These are phyloP conservation scores for Ennomos fuscantarius DNA, from an alignment of 2,888 invertebrate genomes.

Conservation along the genomic window DNA sequence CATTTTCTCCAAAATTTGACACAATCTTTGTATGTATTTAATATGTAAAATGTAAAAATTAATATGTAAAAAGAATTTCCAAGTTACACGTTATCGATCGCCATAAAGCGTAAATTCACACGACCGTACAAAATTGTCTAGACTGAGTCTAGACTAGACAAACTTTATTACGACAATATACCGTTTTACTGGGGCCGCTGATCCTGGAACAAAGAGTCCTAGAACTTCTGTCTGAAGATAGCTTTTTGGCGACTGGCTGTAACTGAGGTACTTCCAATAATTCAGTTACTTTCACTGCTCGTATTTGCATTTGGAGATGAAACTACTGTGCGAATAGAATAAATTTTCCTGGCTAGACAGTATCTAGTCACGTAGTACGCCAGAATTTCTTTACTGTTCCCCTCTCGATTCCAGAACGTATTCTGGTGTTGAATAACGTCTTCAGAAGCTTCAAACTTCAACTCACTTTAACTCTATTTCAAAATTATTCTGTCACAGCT, in stretches of 20 bases:
- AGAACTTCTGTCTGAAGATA: constrained; percentile 10
- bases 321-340: constrained; percentile 28
- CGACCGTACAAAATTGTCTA: constrained; percentile 60
- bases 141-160: constrained; percentile 79
- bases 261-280: constrained; percentile 11
- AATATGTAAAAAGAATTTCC: constrained; percentile 5
- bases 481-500: constrained; percentile 26
- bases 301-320: constrained; percentile 34
- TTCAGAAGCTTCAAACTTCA: constrained; percentile 2
- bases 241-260: constrained; percentile 6
- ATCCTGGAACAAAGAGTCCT: constrained; percentile 31
- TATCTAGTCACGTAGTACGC: constrained; percentile 27
- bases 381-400: constrained; percentile 19
- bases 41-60: no score
- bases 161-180: constrained; percentile 55
- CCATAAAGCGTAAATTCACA: constrained; percentile 43
- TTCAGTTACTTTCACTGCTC: constrained; percentile 10
- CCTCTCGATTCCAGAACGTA: constrained; percentile 9
- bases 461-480: neutral
- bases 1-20: no score
- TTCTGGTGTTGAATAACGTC: constrained; percentile 11
- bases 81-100: constrained; percentile 48
- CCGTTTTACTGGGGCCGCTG: constrained; percentile 23
- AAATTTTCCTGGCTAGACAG: constrained; percentile 25
- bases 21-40: no score